Conservation (phyloP, 2,113 vertebrate species). For the Tachysurus vachellii region DNA sequence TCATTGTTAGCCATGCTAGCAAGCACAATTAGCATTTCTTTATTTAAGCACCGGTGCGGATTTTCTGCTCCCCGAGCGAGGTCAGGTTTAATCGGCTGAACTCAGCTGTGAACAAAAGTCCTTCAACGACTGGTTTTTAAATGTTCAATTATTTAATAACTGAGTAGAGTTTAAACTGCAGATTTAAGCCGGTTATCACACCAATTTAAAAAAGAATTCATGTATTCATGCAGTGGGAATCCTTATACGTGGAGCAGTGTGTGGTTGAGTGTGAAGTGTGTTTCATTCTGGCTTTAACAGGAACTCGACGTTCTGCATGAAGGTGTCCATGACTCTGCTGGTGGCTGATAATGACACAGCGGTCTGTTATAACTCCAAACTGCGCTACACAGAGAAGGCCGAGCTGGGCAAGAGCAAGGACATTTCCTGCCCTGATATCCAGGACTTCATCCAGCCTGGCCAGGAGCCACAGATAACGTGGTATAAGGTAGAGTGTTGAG, state of each 20-base stretch:
- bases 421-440: slow-evolving; percentile 92
- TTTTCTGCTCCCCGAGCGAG: neutral
- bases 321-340: slow-evolving; percentile 95
- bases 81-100: slow-evolving; percentile 32
- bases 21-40: slow-evolving; percentile 15
- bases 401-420: slow-evolving; percentile 98
- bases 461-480: slow-evolving; percentile 90
- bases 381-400: slow-evolving; percentile 93
- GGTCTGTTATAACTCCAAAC: slow-evolving; percentile 96
- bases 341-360: slow-evolving; percentile 97
- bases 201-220: neutral
- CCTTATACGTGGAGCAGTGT: neutral
- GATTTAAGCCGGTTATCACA: slow-evolving; percentile 2
- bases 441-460: slow-evolving; percentile 89
- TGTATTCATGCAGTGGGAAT: slow-evolving; percentile 25
- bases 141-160: slow-evolving; percentile 1
- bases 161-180: neutral
- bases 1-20: slow-evolving; percentile 15
- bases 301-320: slow-evolving; percentile 99
- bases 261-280: slow-evolving; percentile 43
- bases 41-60: neutral
- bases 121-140: neutral
- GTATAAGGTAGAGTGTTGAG: slow-evolving; percentile 85
- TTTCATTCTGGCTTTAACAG: slow-evolving; percentile 69
- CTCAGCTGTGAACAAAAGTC: neutral